These are phyloP conservation scores for Ophiodon elongatus DNA, from an alignment of 2,113 vertebrate genomes.

Conservation along the genomic window DNA sequence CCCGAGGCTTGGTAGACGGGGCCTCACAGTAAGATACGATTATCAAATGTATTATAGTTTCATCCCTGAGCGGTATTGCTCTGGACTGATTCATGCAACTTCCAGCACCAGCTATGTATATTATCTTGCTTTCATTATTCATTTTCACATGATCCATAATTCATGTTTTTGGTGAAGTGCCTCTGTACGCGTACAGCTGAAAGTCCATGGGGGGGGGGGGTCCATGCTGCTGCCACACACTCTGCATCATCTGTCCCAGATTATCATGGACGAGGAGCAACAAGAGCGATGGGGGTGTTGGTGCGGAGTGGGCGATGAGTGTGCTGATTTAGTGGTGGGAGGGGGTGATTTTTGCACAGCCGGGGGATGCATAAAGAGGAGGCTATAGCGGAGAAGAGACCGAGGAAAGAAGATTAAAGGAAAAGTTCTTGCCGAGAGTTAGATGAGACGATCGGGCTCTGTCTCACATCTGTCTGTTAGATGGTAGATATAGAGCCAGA, in stretches of 20 bases:
- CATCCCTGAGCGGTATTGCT: not conserved
- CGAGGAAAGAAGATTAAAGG: conserved; percentile 2
- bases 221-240: conserved; percentile 31
- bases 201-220: conserved; percentile 21
- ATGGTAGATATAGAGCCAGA: not conserved
- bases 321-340: conserved; percentile 17
- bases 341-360: conserved; percentile 1
- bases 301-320: conserved; percentile 7
- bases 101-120: conserved; percentile 38
- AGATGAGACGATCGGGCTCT: not conserved
- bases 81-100: conserved; percentile 23
- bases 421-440: not conserved
- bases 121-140: conserved; percentile 71
- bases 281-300: conserved; percentile 5
- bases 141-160: conserved; percentile 74
- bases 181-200: conserved; percentile 28
- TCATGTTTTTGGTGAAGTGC: conserved; percentile 57
- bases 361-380: conserved; percentile 6
- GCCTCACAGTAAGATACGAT: not conserved
- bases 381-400: not conserved
- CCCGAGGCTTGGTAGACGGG: not conserved
- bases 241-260: conserved; percentile 58
- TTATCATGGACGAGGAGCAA: conserved; percentile 35
- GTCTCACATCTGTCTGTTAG: not conserved
- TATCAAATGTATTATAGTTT: not conserved